Conservation (phyloP, 1,140 invertebrate species). For the Anoplophora glabripennis region DNA sequence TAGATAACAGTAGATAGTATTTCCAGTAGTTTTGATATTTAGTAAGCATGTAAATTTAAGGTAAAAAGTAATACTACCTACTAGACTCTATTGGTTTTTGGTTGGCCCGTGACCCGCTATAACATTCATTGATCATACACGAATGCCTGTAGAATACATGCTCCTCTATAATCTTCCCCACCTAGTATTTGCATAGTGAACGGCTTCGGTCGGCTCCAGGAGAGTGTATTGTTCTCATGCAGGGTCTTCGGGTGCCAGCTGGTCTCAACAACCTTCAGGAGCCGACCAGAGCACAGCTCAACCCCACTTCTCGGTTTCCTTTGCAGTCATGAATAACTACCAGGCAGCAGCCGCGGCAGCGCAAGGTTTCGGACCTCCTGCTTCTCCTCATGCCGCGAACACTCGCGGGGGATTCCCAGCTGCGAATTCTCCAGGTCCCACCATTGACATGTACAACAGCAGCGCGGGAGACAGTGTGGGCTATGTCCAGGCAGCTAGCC, state of each 20-base stretch:
- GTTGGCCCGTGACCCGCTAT: too few species aligned
- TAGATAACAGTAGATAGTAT: too few species aligned
- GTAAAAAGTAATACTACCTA: too few species aligned
- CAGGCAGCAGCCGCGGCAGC: slow-evolving; percentile 73
- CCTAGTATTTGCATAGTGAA: slow-evolving; percentile 5
- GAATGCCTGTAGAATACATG: too few species aligned
- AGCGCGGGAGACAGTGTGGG: slow-evolving; percentile 76
- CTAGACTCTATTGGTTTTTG: too few species aligned
- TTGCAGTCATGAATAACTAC: slow-evolving; percentile 94
- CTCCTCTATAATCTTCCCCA: not conserved
- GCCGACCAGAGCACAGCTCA: slow-evolving; percentile 32
- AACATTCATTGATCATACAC: too few species aligned
- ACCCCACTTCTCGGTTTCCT: slow-evolving; percentile 42
- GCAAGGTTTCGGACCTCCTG: slow-evolving; percentile 68
- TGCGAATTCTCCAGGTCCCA: slow-evolving; percentile 80
- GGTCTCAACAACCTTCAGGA: slow-evolving; percentile 39
- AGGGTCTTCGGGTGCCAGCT: slow-evolving; percentile 41
- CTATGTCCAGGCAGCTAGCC: slow-evolving; percentile 89
- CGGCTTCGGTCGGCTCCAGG: slow-evolving; percentile 42
- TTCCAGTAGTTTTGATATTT: not conserved
- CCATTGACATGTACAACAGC: slow-evolving; percentile 87
- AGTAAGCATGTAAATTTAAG: not conserved
- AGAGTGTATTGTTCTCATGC: slow-evolving; percentile 34
- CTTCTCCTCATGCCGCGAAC: slow-evolving; percentile 61
- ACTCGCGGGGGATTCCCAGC: slow-evolving; percentile 74